A percentile compares a stretch with the other conserved stretches of the same genome.
Evolutionary conservation across 2,888 invertebrate genomes (phyloP).

Genomic region (Dolichomitus sp.): DNA sequence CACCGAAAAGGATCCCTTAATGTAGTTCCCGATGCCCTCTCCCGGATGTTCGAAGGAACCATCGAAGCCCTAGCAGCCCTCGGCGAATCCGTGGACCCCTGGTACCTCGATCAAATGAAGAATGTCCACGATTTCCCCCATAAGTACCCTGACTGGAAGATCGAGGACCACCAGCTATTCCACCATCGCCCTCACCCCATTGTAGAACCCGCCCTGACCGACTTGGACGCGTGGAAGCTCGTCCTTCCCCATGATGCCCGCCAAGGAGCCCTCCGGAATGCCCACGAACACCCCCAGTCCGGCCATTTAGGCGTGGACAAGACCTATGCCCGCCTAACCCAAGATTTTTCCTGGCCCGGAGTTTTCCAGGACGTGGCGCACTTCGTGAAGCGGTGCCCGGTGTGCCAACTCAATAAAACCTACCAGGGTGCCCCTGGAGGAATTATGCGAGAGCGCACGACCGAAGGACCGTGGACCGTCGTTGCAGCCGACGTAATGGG

Average conservation of each 20-base stretch:
- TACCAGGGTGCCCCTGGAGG: too few relatives aligned
- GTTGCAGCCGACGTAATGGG: too few relatives aligned
- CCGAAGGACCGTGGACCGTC: too few relatives aligned
- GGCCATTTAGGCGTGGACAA: too few relatives aligned
- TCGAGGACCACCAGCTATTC: slow-evolving; percentile 38
- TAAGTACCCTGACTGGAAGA: slow-evolving; percentile 46
- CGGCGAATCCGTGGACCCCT: slow-evolving; percentile 21
- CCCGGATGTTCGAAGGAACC: slow-evolving; percentile 24
- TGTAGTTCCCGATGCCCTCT: slow-evolving; percentile 59
- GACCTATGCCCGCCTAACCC: too few relatives aligned
- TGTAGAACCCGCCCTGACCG: slow-evolving; percentile 38
- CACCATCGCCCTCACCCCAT: slow-evolving; percentile 7
- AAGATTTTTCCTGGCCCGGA: too few relatives aligned
- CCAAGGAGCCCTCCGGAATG: slow-evolving; percentile 50
- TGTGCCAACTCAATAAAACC: too few relatives aligned
- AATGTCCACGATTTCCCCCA: slow-evolving; percentile 13
- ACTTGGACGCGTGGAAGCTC: slow-evolving; percentile 66
- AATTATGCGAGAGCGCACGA: too few relatives aligned
- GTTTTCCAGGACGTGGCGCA: too few relatives aligned
- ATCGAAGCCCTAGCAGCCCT: background rate
- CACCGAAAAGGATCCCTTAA: slow-evolving; percentile 35
- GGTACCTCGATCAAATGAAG: slow-evolving; percentile 22
- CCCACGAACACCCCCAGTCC: too few relatives aligned
- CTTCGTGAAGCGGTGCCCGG: too few relatives aligned
- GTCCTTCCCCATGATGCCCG: slow-evolving; percentile 64